These are phyloP conservation scores for Urocolius indicus DNA, from an alignment of 2,113 vertebrate species.

Conservation along the genomic window DNA sequence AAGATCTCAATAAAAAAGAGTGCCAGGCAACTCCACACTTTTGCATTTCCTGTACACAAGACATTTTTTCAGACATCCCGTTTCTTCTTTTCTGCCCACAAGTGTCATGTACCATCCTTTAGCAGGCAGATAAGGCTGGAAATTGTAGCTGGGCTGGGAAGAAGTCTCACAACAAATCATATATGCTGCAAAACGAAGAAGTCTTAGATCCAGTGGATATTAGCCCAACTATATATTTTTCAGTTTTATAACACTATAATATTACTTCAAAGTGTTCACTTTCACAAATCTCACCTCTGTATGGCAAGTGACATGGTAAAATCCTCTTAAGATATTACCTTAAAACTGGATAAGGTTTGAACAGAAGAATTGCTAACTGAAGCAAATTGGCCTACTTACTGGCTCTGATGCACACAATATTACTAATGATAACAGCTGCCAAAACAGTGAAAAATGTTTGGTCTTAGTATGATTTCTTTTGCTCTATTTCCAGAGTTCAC, in stretches of 20 bases:
- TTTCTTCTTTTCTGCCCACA: background rate
- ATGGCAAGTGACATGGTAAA: background rate
- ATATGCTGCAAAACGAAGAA: background rate
- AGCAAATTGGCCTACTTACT: background rate
- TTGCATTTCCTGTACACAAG: background rate
- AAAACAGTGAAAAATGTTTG: background rate
- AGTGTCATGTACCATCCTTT: background rate
- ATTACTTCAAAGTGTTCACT: background rate
- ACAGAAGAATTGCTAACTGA: background rate
- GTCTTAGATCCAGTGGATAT: background rate
- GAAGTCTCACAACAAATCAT: background rate
- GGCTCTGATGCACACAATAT: background rate
- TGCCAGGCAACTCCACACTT: background rate
- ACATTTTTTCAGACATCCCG: background rate
- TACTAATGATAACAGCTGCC: background rate
- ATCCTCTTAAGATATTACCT: background rate
- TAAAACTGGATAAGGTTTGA: background rate
- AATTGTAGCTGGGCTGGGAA: background rate
- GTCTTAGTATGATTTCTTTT: background rate
- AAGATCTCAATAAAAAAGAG: background rate
- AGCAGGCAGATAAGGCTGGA: background rate
- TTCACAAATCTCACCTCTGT: background rate
- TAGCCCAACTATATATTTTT: background rate
- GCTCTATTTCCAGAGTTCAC: background rate
- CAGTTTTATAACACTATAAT: background rate